Conservation (phyloP, 2,888 invertebrate species). For the Empis livida region DNA sequence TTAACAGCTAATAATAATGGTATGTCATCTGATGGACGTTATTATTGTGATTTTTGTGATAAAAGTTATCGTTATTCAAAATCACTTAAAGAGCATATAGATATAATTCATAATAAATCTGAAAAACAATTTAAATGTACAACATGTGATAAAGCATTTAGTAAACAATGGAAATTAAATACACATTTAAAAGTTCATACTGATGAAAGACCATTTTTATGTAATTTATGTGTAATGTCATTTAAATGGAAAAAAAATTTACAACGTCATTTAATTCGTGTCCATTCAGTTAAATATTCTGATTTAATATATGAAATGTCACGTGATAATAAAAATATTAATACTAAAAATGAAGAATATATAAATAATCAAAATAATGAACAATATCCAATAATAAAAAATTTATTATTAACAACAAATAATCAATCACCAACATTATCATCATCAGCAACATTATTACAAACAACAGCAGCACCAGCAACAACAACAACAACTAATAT, state of each 20-base stretch:
- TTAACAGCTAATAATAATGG: not conserved
- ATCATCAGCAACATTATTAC: too few relatives aligned
- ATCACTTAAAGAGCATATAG: slow-evolving; percentile 1
- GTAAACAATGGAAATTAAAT: slow-evolving; percentile 1
- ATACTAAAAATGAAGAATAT: too few relatives aligned
- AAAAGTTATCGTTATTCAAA: not conserved
- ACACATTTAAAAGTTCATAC: not conserved
- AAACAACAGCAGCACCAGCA: too few relatives aligned
- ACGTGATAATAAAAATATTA: not conserved
- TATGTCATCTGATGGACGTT: not conserved
- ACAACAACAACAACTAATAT: too few relatives aligned
- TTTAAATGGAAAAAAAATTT: slow-evolving; percentile 2
- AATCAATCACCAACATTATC: too few relatives aligned
- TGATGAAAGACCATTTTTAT: slow-evolving; percentile 1
- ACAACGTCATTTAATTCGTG: not conserved
- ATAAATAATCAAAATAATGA: too few relatives aligned
- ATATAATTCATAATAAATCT: not conserved
- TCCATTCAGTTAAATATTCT: not conserved
- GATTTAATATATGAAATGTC: not conserved
- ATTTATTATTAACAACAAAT: too few relatives aligned
- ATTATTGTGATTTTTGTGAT: not conserved
- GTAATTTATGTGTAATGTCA: not conserved
- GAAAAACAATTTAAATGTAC: not conserved
- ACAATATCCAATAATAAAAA: too few relatives aligned
- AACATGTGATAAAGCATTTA: not conserved